Evolutionary conservation across 2,888 invertebrate species (phyloP), one percentile per base, ranked within the genome.

Genomic region (Spodoptera exigua): DNA sequence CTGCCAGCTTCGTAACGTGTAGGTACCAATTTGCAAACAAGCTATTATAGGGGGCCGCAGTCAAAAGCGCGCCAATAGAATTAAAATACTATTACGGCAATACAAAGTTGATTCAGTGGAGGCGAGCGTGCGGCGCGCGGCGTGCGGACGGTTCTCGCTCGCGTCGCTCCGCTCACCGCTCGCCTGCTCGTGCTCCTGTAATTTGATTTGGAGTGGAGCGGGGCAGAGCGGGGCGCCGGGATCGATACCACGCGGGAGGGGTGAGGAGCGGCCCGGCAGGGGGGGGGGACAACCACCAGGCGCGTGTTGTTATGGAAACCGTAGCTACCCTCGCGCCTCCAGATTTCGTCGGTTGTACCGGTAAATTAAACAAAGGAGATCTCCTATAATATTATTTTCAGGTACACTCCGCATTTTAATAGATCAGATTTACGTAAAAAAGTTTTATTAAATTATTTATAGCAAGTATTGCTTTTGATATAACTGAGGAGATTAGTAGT

Each of bases 251-350:
- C 60, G 79, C 77, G 82, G 81, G 82, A 56, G 41, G 54, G 61
- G 37, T 35, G 1, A 9, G 14, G 1, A 27, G 40, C 27, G 76
- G 82, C 70, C 62, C 65, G 76, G 83, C 68, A 65, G 75, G 59
- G 70, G 69, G 76, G 80, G 90, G 80, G 9, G 71, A 71, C 68
- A 76, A 84, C 85, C 87, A 84, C 87, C 89, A 80, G 86, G 84
- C 89, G 90, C 90, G 89, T 89, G 93, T 93, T 91, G 93, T 91
- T 89, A 92, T 93, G 92, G 93, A 87, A 93, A 93, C 93, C 91
- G 89, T 85, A 89, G 89, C 89, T 90, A 89, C 89, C 91, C 90
- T 88, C 86, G 89, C 87, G 90, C 90, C 86, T 90, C 86, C 92
- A 92, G 93, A 93, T 93, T 93, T 92, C 83, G 89, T 88, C 87